Conservation (phyloP, 1,140 invertebrate species). For the Tribolium castaneum region DNA sequence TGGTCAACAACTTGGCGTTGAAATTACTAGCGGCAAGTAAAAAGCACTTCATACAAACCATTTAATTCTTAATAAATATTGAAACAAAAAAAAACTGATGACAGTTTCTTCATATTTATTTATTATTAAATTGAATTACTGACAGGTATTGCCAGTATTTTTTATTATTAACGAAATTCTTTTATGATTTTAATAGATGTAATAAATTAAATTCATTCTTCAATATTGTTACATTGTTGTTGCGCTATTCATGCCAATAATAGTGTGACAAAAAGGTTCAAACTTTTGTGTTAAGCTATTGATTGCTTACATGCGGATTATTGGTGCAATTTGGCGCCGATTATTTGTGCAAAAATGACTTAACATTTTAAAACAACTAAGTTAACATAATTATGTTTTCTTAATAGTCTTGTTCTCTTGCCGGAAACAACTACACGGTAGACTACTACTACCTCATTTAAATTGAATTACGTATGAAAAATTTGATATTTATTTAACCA, state of each 20-base stretch:
- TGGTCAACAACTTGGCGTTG: conserved; percentile 79
- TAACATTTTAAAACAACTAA: neutral
- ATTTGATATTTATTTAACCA: too few relatives aligned
- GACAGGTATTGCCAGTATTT: neutral
- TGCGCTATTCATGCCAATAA: neutral
- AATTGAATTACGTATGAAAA: neutral
- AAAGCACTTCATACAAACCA: neutral
- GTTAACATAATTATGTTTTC: neutral
- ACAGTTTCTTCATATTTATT: too few relatives aligned
- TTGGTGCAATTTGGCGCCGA: neutral
- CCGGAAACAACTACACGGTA: neutral
- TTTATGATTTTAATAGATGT: neutral
- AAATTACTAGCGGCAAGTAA: conserved; percentile 74
- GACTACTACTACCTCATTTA: neutral
- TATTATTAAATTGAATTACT: neutral
- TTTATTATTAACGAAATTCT: neutral
- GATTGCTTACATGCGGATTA: neutral
- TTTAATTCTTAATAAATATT: too few relatives aligned
- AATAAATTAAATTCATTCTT: neutral
- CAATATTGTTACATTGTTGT: neutral
- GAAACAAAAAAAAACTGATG: too few relatives aligned
- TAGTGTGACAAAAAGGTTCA: neutral
- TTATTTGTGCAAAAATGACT: neutral
- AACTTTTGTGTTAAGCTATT: neutral
- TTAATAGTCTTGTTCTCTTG: neutral